Evolutionary conservation across 2,797 vertebrate genomes (phyloP), one percentile per base, ranked within the genome.

Genomic region (Hapalemur alaotrensis): DNA sequence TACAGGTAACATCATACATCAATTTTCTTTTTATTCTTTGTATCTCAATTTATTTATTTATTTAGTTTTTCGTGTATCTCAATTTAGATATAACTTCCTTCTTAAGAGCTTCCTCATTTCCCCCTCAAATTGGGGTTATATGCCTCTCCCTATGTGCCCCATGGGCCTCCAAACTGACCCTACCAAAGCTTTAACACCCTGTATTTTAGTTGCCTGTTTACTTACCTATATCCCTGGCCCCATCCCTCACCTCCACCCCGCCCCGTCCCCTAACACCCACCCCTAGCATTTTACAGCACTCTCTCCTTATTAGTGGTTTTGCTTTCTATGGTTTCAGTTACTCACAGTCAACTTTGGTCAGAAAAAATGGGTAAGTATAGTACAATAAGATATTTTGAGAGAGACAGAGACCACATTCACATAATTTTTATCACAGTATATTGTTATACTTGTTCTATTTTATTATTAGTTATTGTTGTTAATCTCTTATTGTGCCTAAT

Each of bases 11-110:
- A 82, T 82, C 59, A n/a, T 83, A 63, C 22, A 15, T 48, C 52
- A 48, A 14, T 50, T 88, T 57, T 52, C 30, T 65, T 93, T 86
- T 54, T 12, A 41, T 65, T 86, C 41, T 86, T 93, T 86, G 3
- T 32, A 38, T 95, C 52, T 87, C 54, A 93, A 25, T 35, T 78
- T 87, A 88, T 38, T 38, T 38, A 38, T 38, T 38, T 38, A 38
- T 38, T 38, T 38, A 38, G 38, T 38, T 38, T 38, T 38, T 38
- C 4, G 38, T 86, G 3, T 32, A 38, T 95, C 52, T 87, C 54
- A 93, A 25, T 35, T 78, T 87, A 88, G 25, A 57, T 32, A 15
- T 70, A 78, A 91, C 4, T 88, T 57, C 28, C 9, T 25, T 93
- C 28, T 70, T 86, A 57, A 41, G 76, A 69, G 41, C 18, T 67